Evolutionary conservation across 2,797 vertebrate genomes (phyloP), one percentile per base, ranked within the genome.

Genomic region (Silurus aristotelis): DNA sequence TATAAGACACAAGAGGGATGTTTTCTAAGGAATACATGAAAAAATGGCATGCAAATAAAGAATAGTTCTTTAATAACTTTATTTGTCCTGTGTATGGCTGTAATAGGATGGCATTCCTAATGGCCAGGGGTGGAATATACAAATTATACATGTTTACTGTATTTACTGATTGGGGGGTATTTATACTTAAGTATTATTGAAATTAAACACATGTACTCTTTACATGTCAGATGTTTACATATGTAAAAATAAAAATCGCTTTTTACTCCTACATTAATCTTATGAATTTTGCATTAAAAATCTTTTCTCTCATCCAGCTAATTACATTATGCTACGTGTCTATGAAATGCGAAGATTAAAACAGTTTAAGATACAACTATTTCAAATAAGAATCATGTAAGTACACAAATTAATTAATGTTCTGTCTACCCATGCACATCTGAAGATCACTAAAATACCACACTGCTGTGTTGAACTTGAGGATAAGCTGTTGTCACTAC

Each of bases 41-140:
- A 19, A 81, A 17, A 60, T 19, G 63, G 71, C 60, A 86, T 84
- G 78, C 58, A 79, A 88, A 82, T 86, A 88, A 88, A 86, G 56
- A 82, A 82, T 79, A 67, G 63, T 82, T 86, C 66, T 84, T 48
- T 72, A 55, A 77, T 77, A 38, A 22, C 5, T 38, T 58, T 25
- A 77, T 19, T 73, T 73, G 22, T 73, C 27, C 13, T 52, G 46
- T 73, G 38, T 46, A 17, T 55, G 2, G 22, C n/a, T 73, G 6
- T 55, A 73, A n/a, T 25, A 25, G 71, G n/a, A 73, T n/a, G 46
- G 2, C 48, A 25, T 73, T 73, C 22, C 46, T 73, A 52, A 52
- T 73, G 22, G 48, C 48, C 48, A 25, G 22, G 48, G n/a, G 46
- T 22, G 8, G 13, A 46, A 71, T 20, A 27, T 46, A 5, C 20